Percentiles rank a stretch among this genome's conserved stretches.
Evolutionary conservation across 1,140 invertebrate species (phyloP).

Genomic region (Eupristina koningsbergeri): DNA sequence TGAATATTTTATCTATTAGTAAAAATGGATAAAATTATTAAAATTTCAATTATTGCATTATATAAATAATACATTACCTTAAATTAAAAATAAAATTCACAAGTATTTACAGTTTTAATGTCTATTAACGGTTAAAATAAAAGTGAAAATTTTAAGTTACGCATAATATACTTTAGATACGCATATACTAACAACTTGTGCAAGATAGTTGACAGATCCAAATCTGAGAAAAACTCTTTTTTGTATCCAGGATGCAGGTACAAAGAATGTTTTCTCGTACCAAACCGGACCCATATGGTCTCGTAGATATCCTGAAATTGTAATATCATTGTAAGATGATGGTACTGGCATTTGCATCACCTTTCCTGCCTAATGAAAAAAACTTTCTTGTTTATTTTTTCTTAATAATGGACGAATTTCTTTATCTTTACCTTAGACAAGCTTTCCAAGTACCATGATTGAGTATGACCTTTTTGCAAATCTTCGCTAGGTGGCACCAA

Average conservation of each 20-base stretch:
- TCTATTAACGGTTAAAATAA: too few species aligned
- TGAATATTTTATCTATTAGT: too few species aligned
- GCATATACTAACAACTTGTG: constrained; percentile 86
- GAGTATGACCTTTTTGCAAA: constrained; percentile 80
- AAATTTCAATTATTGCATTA: too few species aligned
- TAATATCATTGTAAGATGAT: constrained; percentile 97
- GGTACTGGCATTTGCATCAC: constrained; percentile 94
- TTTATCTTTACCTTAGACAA: constrained; percentile 72
- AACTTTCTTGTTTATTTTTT: background rate
- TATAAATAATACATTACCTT: too few species aligned
- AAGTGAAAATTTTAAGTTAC: too few species aligned
- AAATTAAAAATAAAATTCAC: too few species aligned
- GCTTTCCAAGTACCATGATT: constrained; percentile 84
- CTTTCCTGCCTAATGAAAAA: constrained; percentile 71
- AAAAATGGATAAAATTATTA: too few species aligned
- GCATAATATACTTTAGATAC: too few species aligned
- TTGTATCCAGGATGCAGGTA: constrained; percentile 82
- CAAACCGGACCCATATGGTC: constrained; percentile 96
- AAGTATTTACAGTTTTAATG: too few species aligned
- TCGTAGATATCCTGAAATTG: constrained; percentile 82
- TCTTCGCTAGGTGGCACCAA: too few species aligned
- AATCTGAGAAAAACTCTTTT: constrained; percentile 87
- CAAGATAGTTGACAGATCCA: constrained; percentile 90
- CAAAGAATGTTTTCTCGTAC: constrained; percentile 88
- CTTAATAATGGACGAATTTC: too few species aligned